Conservation (phyloP, 1,140 invertebrate genomes). For the Bombus vancouverensis region DNA sequence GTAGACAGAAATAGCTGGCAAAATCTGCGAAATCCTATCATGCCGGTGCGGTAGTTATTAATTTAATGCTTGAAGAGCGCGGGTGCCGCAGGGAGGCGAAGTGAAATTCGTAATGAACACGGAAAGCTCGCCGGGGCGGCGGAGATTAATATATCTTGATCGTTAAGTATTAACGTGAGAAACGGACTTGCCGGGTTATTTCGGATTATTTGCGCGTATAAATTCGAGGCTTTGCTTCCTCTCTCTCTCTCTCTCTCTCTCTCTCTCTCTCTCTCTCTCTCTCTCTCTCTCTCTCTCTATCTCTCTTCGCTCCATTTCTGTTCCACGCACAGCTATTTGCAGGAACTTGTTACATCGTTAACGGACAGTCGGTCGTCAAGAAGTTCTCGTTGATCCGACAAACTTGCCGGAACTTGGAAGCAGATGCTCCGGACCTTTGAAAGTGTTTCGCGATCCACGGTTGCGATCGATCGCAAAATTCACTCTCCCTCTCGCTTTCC, state of each 20-base stretch:
- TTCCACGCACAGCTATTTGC: neutral
- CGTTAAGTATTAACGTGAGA: conserved; percentile 55
- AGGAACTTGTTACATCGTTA: conserved; percentile 49
- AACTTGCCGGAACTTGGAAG: neutral
- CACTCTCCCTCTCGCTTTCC: neutral
- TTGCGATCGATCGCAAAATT: neutral
- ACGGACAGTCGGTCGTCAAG: conserved; percentile 13
- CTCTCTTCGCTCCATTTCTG: neutral
- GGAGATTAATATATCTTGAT: conserved; percentile 48
- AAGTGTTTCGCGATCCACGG: neutral
- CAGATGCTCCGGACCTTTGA: neutral
- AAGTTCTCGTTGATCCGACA: neutral
- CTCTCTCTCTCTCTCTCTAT: no score
- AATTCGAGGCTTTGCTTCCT: neutral
- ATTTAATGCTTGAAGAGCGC: conserved; percentile 46
- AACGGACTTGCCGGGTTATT: conserved; percentile 8
- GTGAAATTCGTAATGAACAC: conserved; percentile 51
- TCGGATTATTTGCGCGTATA: conserved; percentile 49
- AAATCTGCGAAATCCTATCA: conserved; percentile 25
- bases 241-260: no score
- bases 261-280: fast-evolving
- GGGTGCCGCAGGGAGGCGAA: neutral
- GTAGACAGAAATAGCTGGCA: neutral
- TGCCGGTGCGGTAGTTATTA: conserved; percentile 38
- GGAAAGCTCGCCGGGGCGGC: conserved; percentile 2